Conservation (phyloP, 2,113 vertebrate species). For the Alouatta palliata region DNA sequence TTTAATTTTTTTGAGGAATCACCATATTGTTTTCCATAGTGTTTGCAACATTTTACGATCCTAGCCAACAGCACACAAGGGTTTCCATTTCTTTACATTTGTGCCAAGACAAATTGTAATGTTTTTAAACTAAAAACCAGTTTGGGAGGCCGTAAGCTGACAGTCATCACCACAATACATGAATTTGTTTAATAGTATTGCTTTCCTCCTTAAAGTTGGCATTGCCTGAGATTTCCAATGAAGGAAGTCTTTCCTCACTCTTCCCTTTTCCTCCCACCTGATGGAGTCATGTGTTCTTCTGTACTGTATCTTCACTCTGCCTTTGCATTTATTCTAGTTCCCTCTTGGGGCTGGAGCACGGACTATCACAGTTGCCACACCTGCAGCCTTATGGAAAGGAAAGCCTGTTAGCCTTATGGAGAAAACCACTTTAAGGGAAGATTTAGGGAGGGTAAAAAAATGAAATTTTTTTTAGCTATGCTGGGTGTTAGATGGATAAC, state of each 20-base stretch:
- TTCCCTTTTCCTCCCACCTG: not conserved
- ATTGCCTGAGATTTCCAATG: not conserved
- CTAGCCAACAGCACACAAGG: not conserved
- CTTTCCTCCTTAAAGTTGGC: not conserved
- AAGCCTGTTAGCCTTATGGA: not conserved
- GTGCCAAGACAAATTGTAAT: not conserved
- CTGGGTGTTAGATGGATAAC: not conserved
- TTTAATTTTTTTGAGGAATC: not conserved
- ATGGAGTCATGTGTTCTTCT: not conserved
- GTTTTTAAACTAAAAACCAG: not conserved
- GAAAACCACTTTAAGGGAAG: not conserved
- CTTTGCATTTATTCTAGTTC: fast-evolving
- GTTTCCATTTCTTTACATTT: not conserved
- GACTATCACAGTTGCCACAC: not conserved
- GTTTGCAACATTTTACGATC: not conserved
- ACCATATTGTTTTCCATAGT: not conserved
- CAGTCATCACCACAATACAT: not conserved
- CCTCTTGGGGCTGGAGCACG: not conserved
- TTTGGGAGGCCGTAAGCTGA: not conserved
- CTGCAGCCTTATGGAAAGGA: not conserved
- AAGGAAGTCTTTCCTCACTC: not conserved
- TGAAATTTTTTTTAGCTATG: not conserved
- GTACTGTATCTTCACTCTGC: not conserved
- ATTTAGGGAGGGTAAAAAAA: not conserved
- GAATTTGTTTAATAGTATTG: not conserved